phyloP scores from a whole-genome alignment of 2,797 vertebrate species.

The Hydrophis major region DNA sequence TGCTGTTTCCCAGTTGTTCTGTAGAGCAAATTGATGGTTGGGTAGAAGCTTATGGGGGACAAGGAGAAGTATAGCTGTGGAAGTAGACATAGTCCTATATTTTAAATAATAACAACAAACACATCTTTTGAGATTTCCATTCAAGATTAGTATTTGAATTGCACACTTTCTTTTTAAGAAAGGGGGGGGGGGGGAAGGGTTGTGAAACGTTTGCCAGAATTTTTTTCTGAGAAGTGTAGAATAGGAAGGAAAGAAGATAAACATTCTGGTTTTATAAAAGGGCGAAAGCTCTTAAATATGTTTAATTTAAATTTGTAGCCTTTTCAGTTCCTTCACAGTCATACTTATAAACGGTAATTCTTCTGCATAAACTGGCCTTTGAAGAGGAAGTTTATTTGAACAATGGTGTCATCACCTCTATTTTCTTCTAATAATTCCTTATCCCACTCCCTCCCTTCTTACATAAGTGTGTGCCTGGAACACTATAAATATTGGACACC shows the following conservation, averaged over 20 bases:
- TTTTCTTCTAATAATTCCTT: constrained; percentile 3
- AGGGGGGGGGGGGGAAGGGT: neutral
- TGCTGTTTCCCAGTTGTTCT: neutral
- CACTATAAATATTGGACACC: neutral
- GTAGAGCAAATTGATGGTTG: neutral
- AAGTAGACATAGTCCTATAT: neutral
- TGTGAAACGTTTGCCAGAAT: neutral
- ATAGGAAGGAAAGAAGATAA: neutral
- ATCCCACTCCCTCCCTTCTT: neutral
- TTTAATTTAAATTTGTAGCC: neutral
- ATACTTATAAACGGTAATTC: neutral
- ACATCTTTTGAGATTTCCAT: neutral
- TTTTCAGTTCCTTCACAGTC: neutral
- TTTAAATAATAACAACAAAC: neutral
- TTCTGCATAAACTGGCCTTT: neutral
- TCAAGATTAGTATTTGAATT: neutral
- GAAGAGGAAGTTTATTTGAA: constrained; percentile 29
- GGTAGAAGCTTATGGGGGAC: neutral
- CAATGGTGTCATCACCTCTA: neutral
- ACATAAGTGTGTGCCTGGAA: constrained; percentile 8
- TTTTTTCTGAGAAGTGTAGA: neutral
- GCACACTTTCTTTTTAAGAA: neutral
- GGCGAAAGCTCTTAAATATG: neutral
- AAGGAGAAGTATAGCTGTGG: neutral
- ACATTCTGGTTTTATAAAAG: neutral